These are phyloP conservation scores for Pyrocephalus nanus DNA, from an alignment of 2,797 vertebrate genomes.

Conservation along the genomic window DNA sequence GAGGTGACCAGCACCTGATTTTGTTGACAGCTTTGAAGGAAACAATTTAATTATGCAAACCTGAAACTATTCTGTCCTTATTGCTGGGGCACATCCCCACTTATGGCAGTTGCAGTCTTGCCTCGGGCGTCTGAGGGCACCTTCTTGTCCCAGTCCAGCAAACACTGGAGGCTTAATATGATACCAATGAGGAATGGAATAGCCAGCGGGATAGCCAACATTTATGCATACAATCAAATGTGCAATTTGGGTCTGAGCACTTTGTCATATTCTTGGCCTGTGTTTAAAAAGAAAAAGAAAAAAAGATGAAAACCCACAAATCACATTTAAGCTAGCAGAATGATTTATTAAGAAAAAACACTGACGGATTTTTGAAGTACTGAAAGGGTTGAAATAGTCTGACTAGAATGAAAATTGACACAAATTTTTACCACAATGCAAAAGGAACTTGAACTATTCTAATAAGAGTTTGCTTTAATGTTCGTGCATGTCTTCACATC, in stretches of 20 bases:
- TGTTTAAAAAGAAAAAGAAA: slow-evolving; percentile 6
- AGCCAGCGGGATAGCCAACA: not conserved
- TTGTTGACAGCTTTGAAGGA: slow-evolving; percentile 34
- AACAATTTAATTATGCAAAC: slow-evolving; percentile 11
- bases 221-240: not conserved
- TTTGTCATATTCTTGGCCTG: slow-evolving; percentile 57
- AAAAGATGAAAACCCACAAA: slow-evolving; percentile 29
- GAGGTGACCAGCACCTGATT: not conserved
- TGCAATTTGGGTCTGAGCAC: slow-evolving; percentile 7
- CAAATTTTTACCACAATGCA: slow-evolving; percentile 35
- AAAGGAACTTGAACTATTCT: slow-evolving; percentile 58
- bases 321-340: slow-evolving; percentile 35
- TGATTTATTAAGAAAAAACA: slow-evolving; percentile 63
- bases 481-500: slow-evolving; percentile 64
- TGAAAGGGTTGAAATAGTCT: slow-evolving; percentile 27
- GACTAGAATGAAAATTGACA: slow-evolving; percentile 62
- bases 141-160: not conserved
- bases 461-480: slow-evolving; percentile 62
- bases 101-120: not conserved
- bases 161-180: not conserved
- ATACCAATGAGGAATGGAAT: not conserved
- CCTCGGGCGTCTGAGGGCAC: not conserved
- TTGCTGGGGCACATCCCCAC: not conserved
- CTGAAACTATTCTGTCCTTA: not conserved
- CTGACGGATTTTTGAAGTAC: slow-evolving; percentile 15